phyloP scores from a whole-genome alignment of 2,113 vertebrate species.

The Etheostoma spectabile region DNA sequence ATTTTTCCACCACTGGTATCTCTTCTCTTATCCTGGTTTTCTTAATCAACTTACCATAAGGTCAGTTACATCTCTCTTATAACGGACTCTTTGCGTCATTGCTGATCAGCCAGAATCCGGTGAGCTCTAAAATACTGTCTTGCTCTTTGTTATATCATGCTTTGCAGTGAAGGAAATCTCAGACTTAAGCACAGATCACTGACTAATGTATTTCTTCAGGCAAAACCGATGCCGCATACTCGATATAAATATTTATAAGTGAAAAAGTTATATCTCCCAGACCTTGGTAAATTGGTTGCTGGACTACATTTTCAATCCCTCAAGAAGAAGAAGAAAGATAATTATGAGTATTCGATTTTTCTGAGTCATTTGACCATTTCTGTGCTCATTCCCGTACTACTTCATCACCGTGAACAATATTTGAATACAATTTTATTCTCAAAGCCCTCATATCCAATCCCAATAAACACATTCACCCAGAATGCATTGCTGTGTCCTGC shows the following conservation, averaged over 20 bases:
- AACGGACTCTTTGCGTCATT: not conserved
- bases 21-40: not conserved
- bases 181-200: constrained; percentile 64
- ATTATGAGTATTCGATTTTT: constrained; percentile 13
- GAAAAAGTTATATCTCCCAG: constrained; percentile 68
- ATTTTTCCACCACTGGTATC: not conserved
- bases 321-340: constrained; percentile 16
- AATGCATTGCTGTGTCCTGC: constrained; percentile 34
- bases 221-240: constrained; percentile 57
- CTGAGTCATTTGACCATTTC: not conserved
- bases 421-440: constrained; percentile 28
- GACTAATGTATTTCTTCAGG: constrained; percentile 67
- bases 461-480: constrained; percentile 43
- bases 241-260: constrained; percentile 73
- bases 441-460: not conserved
- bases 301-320: constrained; percentile 51
- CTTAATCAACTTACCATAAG: constrained; percentile 2
- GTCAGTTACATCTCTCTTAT: constrained; percentile 1
- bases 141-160: constrained; percentile 28
- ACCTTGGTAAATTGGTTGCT: constrained; percentile 52
- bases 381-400: not conserved
- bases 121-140: constrained; percentile 6
- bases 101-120: constrained; percentile 34
- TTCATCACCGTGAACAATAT: not conserved
- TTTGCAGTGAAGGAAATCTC: constrained; percentile 32